These are phyloP conservation scores for Stegastes partitus DNA, from an alignment of 2,113 vertebrate genomes.

Conservation along the genomic window DNA sequence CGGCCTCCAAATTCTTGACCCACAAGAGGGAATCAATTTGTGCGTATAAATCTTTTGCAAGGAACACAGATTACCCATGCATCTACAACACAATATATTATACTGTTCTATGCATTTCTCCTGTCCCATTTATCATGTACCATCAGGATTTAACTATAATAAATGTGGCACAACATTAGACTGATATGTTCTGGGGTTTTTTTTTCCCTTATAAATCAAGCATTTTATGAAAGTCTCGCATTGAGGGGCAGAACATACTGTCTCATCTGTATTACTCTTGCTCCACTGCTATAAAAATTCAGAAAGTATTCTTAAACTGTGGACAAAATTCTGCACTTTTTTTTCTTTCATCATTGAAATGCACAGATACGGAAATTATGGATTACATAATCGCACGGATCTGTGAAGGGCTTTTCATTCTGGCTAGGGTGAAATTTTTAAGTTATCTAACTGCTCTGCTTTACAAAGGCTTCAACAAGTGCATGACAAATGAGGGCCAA, in stretches of 20 bases:
- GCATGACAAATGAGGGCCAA: constrained; percentile 73
- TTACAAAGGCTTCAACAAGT: neutral
- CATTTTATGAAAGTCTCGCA: neutral
- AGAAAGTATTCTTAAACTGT: too few species aligned
- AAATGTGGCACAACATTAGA: neutral
- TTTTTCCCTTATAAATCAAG: constrained; percentile 11
- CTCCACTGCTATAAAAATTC: neutral
- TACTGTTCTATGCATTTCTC: neutral
- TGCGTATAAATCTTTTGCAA: neutral
- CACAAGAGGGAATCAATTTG: constrained; percentile 1
- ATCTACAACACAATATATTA: neutral
- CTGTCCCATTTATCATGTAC: neutral
- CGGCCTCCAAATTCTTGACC: constrained; percentile 8
- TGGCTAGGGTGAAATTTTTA: too few species aligned
- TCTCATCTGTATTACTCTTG: neutral
- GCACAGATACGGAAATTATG: neutral
- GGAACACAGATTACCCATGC: neutral
- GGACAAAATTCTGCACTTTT: too few species aligned
- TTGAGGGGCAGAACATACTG: neutral
- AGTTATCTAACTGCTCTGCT: neutral
- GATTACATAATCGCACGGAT: too few species aligned
- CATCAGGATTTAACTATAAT: neutral
- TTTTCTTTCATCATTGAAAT: too few species aligned
- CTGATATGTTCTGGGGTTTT: neutral
- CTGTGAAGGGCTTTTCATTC: too few species aligned